These are phyloP conservation scores for Corapipo altera DNA, from an alignment of 2,113 vertebrate species.

Conservation along the genomic window DNA sequence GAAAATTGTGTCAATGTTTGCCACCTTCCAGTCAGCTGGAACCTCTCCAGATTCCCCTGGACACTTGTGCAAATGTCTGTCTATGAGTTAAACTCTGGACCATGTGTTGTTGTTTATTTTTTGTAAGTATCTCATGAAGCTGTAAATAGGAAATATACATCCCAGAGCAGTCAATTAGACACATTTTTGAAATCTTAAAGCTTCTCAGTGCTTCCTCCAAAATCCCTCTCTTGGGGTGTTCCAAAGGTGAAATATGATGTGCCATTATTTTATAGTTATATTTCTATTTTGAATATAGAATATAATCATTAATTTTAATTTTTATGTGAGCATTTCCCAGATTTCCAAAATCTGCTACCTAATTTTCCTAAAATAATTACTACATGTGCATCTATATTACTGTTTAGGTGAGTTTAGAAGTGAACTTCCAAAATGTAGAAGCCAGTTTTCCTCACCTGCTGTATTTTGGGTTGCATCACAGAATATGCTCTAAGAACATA, in stretches of 20 bases:
- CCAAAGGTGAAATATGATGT: not conserved
- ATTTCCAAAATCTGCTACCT: not conserved
- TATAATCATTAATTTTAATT: not conserved
- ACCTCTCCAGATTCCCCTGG: not conserved
- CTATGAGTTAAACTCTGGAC: not conserved
- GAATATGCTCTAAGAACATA: not conserved
- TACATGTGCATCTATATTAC: not conserved
- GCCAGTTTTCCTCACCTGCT: not conserved
- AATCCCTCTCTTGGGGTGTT: not conserved
- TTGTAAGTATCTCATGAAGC: not conserved
- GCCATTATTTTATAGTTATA: not conserved
- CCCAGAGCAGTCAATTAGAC: not conserved
- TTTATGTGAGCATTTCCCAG: not conserved
- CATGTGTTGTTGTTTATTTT: not conserved
- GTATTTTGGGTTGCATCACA: not conserved
- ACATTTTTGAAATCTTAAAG: not conserved
- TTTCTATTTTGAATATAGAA: not conserved
- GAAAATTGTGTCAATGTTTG: not conserved
- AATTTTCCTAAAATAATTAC: not conserved
- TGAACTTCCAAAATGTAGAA: not conserved
- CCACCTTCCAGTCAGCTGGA: not conserved
- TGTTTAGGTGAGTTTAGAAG: not conserved
- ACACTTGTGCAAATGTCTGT: not conserved
- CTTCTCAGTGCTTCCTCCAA: not conserved
- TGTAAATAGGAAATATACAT: not conserved